A percentile compares a stretch with the other conserved stretches of the same genome.
phyloP scores from a whole-genome alignment of 2,113 vertebrate genomes.

The Cricetomys ansorgei region DNA sequence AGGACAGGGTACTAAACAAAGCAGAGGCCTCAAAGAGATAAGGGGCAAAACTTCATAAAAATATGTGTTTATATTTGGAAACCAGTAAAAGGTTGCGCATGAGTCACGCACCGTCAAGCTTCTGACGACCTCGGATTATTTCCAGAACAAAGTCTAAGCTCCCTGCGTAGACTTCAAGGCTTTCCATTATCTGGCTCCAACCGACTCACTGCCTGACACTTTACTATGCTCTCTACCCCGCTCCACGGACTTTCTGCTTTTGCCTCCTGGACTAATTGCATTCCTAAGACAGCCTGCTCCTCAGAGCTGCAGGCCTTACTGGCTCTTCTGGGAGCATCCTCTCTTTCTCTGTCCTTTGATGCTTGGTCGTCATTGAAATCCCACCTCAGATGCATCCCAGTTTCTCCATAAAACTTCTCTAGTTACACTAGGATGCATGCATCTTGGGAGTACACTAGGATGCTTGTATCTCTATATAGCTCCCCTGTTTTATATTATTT shows the following conservation, averaged over 20 bases:
- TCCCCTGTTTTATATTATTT: not conserved
- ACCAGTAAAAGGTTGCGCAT: constrained; percentile 16
- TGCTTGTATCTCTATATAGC: not conserved
- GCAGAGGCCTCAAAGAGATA: not conserved
- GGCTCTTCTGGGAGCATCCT: not conserved
- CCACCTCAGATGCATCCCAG: not conserved
- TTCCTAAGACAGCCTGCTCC: not conserved
- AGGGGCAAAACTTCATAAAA: constrained; percentile 5
- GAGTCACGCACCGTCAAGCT: constrained; percentile 42
- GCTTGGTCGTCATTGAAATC: not conserved
- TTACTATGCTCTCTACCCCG: not conserved
- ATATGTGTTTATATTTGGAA: constrained; percentile 25
- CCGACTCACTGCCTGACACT: constrained; percentile 18
- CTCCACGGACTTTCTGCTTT: not conserved
- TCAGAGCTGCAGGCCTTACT: not conserved
- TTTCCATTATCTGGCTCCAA: constrained; percentile 65
- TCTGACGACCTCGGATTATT: constrained; percentile 30
- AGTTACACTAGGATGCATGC: not conserved
- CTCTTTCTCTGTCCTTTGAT: not conserved
- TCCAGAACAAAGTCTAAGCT: not conserved
- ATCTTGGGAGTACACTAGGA: not conserved
- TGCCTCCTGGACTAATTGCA: constrained; percentile 26
- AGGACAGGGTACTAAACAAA: constrained; percentile 29
- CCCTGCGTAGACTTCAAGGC: not conserved
- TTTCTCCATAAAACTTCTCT: not conserved